Evolutionary conservation across 92 coral and sea anemone genomes (phyloP), one percentile per base, ranked within the genome.

Genomic region (Bergia puertoricense): DNA sequence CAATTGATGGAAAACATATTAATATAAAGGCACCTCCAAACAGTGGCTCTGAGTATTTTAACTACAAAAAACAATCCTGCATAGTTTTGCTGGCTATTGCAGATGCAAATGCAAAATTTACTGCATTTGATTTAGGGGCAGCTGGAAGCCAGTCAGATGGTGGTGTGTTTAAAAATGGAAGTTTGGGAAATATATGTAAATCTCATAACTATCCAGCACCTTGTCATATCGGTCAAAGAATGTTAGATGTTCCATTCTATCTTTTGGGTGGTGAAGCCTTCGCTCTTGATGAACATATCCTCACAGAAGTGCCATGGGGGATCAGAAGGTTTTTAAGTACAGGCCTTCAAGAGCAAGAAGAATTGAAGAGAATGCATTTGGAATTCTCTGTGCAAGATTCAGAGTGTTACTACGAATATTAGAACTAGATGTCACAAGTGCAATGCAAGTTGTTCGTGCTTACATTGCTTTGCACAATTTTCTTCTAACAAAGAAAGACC

Each of bases 1-100:
- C 97, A 8, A 77, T 88, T 44, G 93, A 94, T 86, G 96, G 96
- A 39, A 94, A 94, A 67, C 94, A 90, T 81, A 82, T 94, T 30
- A 88, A 86, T 51, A 82, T 94, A 11, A 79, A 73, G 23, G 93
- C 92, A 16, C 97, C 95, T 45, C 92, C 92, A 74, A 91, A 91
- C 86, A 45, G 85, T 22, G 97, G 92, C 43, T 94, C 94, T 1
- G 92, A 82, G 85, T 92, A 81, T 56, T 90, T 90, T 69, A 92
- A 92, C 46, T 92, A 94, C 66, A 92, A 94, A 72, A 89, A 91
- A 9, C 88, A 86, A 16, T 89, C 76, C 65, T 89, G 93, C 68
- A 80, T 94, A 86, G 92, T 93, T 80, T 57, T 91, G 13, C 54
- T 93, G 30, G 94, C 89, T 59, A 80, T 93, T 75, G 91, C 90